Base-by-base conservation (phyloP, 2,888 invertebrate genomes). In the Ellobium chinense region DNA sequence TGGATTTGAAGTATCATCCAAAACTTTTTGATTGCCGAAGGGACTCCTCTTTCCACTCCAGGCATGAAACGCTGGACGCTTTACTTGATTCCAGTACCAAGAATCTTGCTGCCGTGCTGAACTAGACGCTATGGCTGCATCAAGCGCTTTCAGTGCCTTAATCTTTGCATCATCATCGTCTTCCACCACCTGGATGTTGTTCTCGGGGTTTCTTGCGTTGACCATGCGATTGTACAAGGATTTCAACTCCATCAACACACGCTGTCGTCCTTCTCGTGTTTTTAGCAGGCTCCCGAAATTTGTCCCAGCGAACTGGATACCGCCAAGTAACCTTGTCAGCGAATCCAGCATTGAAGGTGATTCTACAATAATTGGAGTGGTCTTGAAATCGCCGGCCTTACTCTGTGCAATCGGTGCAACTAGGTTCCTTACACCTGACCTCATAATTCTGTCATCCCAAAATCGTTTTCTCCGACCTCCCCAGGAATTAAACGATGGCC, bases 1-100 rank as follows among this genome's bases (percentile, higher is more conserved):
- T n/a, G n/a, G n/a, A n/a, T n/a, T n/a, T n/a, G n/a, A n/a, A n/a
- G n/a, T n/a, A n/a, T n/a, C n/a, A n/a, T n/a, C n/a, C n/a, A n/a
- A n/a, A n/a, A n/a, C n/a, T n/a, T n/a, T n/a, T n/a, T n/a, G n/a
- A n/a, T n/a, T n/a, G n/a, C n/a, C n/a, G n/a, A n/a, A n/a, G n/a
- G 21, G 54, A n/a, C n/a, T 70, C 34, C 70, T 54, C 56, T 70
- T 70, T 1, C 70, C 70, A 34, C 70, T 70, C 70, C 70, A 70
- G 1, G 70, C 54, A n/a, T 70, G 70, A 29, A 70, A 70, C 7
- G 70, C 56, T 31, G 70, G 70, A 2, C 70, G 31, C 24, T 70
- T 70, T n/a, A 56, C 56, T 24, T 70, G 70, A 12, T 70, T 54
- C 56, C 56, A 31, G 27, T 70, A 12, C 7, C n/a, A 5, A 31